A percentile compares a stretch with the other conserved stretches of the same genome.
These are phyloP conservation scores for Smutsia temminckii DNA, from an alignment of 2,797 vertebrate species.

Conservation along the genomic window DNA sequence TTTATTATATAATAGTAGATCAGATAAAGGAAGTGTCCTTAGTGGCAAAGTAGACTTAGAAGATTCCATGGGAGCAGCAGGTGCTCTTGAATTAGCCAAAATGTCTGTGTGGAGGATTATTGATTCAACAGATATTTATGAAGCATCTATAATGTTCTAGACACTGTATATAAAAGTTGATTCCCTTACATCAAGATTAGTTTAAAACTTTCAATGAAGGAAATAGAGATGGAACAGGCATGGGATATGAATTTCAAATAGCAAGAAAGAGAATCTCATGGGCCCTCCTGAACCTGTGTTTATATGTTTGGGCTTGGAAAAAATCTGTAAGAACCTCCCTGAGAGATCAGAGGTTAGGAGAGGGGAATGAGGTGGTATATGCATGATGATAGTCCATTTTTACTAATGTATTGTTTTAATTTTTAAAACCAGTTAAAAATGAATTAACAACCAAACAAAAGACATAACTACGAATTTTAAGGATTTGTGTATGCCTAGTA, in stretches of 20 bases:
- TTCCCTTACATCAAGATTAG: neutral
- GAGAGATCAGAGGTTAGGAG: neutral
- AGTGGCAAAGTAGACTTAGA: neutral
- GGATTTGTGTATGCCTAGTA: neutral
- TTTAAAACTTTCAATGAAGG: neutral
- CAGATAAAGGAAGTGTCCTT: neutral
- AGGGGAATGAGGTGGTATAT: neutral
- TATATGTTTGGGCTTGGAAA: neutral
- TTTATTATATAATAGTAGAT: neutral
- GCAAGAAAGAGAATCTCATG: neutral
- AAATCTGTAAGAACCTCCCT: neutral
- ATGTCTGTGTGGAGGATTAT: neutral
- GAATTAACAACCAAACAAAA: conserved; percentile 9
- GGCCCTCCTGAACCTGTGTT: neutral
- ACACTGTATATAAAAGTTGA: neutral
- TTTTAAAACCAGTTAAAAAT: conserved; percentile 10
- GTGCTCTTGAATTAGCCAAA: neutral
- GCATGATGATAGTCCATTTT: neutral
- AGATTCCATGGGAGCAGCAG: neutral
- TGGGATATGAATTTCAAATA: neutral
- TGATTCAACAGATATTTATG: neutral
- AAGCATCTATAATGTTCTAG: neutral
- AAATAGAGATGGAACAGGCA: neutral
- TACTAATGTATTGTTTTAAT: neutral
- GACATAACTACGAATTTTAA: neutral